These are phyloP conservation scores for Argopecten irradians DNA, from an alignment of 1,140 invertebrate species.

Conservation along the genomic window DNA sequence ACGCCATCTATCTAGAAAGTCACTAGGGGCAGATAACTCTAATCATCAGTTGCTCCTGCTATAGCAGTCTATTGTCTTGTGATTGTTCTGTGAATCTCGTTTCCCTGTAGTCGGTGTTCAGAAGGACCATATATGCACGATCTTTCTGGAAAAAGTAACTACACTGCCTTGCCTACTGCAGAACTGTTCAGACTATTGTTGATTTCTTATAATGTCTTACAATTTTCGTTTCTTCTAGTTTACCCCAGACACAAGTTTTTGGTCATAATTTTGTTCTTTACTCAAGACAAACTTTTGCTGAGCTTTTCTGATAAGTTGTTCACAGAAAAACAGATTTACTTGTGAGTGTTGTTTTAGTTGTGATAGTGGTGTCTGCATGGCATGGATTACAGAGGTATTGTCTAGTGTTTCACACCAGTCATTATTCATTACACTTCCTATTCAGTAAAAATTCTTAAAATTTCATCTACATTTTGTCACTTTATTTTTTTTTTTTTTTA, in stretches of 20 bases:
- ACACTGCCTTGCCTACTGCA: neutral
- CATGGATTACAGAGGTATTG: neutral
- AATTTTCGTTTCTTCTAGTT: neutral
- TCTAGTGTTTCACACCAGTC: neutral
- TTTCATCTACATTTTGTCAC: neutral
- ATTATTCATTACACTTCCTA: neutral
- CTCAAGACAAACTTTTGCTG: neutral
- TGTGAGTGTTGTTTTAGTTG: neutral
- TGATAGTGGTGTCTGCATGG: neutral
- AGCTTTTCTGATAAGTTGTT: neutral
- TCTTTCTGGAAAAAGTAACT: neutral
- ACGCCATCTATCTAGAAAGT: neutral
- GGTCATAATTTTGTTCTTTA: neutral
- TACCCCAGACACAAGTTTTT: neutral
- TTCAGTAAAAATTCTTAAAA: neutral
- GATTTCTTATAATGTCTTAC: neutral
- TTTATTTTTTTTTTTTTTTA: neutral
- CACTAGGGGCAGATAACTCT: slow-evolving; percentile 8
- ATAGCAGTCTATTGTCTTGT: neutral
- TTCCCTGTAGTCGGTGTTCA: neutral
- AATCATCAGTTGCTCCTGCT: neutral
- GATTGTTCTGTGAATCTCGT: slow-evolving; percentile 7
- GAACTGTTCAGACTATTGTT: neutral
- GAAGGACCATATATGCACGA: neutral
- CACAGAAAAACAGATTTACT: neutral